Percentiles rank a stretch among this genome's conserved stretches.
phyloP scores from a whole-genome alignment of 1,140 invertebrate genomes.

The Drosophila trapezifrons region DNA sequence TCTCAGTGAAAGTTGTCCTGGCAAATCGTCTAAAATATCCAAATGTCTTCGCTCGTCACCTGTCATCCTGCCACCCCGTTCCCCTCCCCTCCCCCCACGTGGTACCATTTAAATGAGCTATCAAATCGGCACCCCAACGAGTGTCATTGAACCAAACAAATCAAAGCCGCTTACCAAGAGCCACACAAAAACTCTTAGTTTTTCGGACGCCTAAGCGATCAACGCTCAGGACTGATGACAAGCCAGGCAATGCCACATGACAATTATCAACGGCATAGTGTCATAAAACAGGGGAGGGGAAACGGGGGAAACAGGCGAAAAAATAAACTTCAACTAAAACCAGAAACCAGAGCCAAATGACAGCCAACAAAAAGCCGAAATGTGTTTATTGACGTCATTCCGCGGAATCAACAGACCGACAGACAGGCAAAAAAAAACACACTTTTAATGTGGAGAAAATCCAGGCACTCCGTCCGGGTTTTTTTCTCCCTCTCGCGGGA shows the following conservation, averaged over 20 bases:
- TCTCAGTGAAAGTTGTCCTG: constrained; percentile 59
- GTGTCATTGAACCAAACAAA: constrained; percentile 75
- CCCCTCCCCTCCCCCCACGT: neutral
- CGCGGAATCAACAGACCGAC: constrained; percentile 54
- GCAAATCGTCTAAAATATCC: constrained; percentile 67
- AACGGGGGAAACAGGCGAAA: neutral
- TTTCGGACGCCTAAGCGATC: constrained; percentile 46
- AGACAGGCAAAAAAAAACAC: constrained; percentile 10
- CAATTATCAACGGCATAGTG: constrained; percentile 65
- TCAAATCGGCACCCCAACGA: constrained; percentile 70
- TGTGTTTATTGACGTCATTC: constrained; percentile 78
- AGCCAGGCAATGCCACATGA: constrained; percentile 69
- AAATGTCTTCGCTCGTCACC: constrained; percentile 54
- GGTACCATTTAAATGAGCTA: constrained; percentile 73
- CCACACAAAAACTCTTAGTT: constrained; percentile 66
- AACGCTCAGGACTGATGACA: constrained; percentile 74
- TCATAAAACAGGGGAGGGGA: constrained; percentile 56
- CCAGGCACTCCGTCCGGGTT: constrained; percentile 34
- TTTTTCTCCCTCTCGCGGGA: constrained; percentile 15
- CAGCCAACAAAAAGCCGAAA: constrained; percentile 63
- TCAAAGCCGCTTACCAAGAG: constrained; percentile 73
- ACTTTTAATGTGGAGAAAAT: constrained; percentile 69
- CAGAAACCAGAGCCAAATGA: constrained; percentile 53
- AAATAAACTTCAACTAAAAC: constrained; percentile 33
- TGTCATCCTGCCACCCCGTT: constrained; percentile 1